phyloP scores from a whole-genome alignment of 2,888 invertebrate genomes.

The Meteorus colon region DNA sequence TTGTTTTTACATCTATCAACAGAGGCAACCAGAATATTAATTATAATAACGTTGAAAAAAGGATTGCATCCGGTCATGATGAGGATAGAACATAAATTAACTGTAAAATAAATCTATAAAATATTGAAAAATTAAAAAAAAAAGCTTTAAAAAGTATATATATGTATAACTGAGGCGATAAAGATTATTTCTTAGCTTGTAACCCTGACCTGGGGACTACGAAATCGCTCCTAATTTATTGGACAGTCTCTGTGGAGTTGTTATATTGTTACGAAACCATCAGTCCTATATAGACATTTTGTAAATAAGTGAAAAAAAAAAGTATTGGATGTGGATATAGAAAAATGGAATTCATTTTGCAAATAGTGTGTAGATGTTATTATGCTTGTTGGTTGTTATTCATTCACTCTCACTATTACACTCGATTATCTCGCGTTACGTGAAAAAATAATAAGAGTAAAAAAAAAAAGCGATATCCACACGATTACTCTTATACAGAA shows the following conservation, averaged over 20 bases:
- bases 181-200: constrained; percentile 49
- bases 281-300: neutral
- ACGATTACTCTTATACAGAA: too few relatives aligned
- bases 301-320: neutral
- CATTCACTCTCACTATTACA: constrained; percentile 8
- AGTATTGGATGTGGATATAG: neutral
- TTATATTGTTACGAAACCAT: constrained; percentile 47
- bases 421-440: neutral
- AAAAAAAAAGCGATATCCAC: neutral
- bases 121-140: constrained; percentile 8
- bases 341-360: constrained; percentile 21
- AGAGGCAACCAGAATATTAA: neutral
- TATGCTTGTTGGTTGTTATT: constrained; percentile 17
- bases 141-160: neutral
- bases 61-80: neutral
- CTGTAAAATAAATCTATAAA: constrained; percentile 21
- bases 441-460: neutral
- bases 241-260: constrained; percentile 36
- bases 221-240: constrained; percentile 55
- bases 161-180: constrained; percentile 39
- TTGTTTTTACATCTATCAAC: neutral
- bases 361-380: neutral
- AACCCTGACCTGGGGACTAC: constrained; percentile 55
- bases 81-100: constrained; percentile 25
- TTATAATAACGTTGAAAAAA: neutral